Evolutionary conservation across 2,113 vertebrate genomes (phyloP).

Genomic region (Grammomys surdaster): DNA sequence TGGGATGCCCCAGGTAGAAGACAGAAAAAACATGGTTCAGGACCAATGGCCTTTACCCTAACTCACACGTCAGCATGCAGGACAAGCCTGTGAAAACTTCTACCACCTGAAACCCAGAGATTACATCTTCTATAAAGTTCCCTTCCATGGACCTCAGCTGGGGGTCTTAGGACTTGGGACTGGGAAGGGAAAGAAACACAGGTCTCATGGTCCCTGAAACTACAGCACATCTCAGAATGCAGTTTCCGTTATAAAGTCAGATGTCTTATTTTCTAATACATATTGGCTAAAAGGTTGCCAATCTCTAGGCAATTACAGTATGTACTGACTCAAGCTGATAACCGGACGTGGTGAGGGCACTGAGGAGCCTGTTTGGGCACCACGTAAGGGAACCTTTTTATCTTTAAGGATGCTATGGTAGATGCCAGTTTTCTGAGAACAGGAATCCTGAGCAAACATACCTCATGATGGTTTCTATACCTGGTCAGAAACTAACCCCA

Average conservation of each 20-base stretch:
- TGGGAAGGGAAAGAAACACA: not conserved
- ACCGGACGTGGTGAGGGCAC: not conserved
- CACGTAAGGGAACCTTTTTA: not conserved
- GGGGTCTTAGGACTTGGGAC: rapidly evolving
- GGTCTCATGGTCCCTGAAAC: rapidly evolving
- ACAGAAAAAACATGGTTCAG: rapidly evolving
- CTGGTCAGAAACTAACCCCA: not conserved
- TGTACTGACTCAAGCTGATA: rapidly evolving
- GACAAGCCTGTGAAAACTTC: rapidly evolving
- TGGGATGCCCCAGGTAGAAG: not conserved
- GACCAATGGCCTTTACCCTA: rapidly evolving
- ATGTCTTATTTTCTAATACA: not conserved
- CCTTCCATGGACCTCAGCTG: not conserved
- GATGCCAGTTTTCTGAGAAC: rapidly evolving
- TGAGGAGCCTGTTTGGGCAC: too few species aligned
- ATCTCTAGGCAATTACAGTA: rapidly evolving
- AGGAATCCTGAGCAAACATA: rapidly evolving
- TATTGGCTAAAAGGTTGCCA: not conserved
- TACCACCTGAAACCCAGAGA: too few species aligned
- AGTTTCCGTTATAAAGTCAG: not conserved
- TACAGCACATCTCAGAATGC: not conserved
- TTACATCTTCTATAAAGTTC: too few species aligned
- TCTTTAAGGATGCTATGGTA: rapidly evolving
- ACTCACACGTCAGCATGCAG: rapidly evolving
- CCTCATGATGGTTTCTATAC: rapidly evolving